Base-by-base conservation (phyloP, 2,797 vertebrate genomes). In the Macroramphosus scolopax region DNA sequence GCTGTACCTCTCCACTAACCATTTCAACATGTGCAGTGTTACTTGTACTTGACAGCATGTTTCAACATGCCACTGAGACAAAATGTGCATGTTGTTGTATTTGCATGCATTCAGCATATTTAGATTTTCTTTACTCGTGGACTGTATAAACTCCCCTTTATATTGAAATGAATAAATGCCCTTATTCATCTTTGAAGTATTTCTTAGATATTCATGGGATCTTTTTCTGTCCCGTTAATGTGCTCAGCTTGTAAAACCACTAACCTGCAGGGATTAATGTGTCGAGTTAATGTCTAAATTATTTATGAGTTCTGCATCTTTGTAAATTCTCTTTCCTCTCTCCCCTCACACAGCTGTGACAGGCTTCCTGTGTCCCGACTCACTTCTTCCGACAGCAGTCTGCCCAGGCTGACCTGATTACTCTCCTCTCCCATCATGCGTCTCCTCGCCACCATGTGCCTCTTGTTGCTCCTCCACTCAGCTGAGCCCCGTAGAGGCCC, bases 401-500 rank as follows among this genome's bases (percentile, higher is more conserved):
- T 70, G 54, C 59, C 46, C 46, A 80, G 63, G 42, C 52, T 54
- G 55, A 72, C 46, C 52, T 44, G 62, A 58, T 59, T 50, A 51
- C 80, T 54, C 75, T 60, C 47, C 78, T 81, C 69, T 50, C 80
- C 45, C 89, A 89, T 71, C 83, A 98, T 97, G 96, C 92, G 74
- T 60, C 77, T 89, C 75, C 72, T 92, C 52, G 68, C 74, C 59
- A 40, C 87, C 40, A 37, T 93, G 70, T 68, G 93, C 57, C 62
- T 97, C 30, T 49, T 97, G 34, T 77, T 94, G 75, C 75, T 95
- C 35, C 87, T 91, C 39, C 75, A 85, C 61, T 80, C 70, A 1
- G 84, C 77, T 0, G 91, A 94, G 54, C 71, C 85, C 50, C 80
- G 82, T 65, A 92, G 81, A 77, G 80, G 81, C 51, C 76, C 83